Conservation (phyloP, 2,888 invertebrate species). For the Campoletis raptor region DNA sequence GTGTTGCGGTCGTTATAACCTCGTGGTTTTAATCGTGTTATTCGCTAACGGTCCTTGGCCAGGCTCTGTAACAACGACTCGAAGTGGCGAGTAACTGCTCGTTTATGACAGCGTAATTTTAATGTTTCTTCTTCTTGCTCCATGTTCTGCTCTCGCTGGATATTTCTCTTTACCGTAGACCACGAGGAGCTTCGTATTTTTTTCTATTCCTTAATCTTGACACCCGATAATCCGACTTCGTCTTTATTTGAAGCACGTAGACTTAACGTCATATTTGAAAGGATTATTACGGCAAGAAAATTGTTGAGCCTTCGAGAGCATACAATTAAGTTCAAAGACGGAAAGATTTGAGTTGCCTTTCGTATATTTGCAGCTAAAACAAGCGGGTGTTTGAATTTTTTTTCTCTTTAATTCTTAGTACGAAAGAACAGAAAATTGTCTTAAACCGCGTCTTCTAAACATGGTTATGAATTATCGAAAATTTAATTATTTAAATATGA, state of each 20-base stretch:
- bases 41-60: slow-evolving; percentile 52
- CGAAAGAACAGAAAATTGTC: background rate
- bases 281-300: slow-evolving; percentile 21
- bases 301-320: slow-evolving; percentile 27
- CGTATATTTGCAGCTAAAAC: background rate
- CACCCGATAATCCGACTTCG: background rate
- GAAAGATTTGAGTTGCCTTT: background rate
- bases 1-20: slow-evolving; percentile 71
- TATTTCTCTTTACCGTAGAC: slow-evolving; percentile 8
- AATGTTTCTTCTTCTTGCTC: slow-evolving; percentile 15
- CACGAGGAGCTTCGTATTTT: slow-evolving; percentile 3
- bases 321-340: background rate
- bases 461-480: background rate
- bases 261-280: background rate
- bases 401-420: background rate
- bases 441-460: background rate
- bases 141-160: background rate
- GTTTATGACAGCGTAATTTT: slow-evolving; percentile 68
- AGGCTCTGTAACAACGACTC: slow-evolving; percentile 35
- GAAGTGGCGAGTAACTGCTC: slow-evolving; percentile 63
- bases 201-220: background rate
- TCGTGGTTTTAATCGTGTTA: slow-evolving; percentile 69
- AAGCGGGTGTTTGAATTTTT: background rate
- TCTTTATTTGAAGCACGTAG: background rate
- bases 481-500: slow-evolving; percentile 1